phyloP scores from a whole-genome alignment of 2,888 invertebrate genomes.

The Platynereis dumerilii region DNA sequence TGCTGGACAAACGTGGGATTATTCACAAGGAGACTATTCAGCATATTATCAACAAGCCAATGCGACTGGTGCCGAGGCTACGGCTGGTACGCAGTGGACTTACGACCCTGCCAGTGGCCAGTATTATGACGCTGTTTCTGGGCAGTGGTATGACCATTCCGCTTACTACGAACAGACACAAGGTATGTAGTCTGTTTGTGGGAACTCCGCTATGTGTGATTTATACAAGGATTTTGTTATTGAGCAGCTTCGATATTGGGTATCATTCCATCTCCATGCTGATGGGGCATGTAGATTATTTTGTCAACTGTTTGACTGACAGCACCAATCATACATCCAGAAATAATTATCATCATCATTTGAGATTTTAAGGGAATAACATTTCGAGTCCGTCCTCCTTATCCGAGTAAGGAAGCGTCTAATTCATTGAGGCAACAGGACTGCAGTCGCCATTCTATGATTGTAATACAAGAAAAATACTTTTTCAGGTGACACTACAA shows the following conservation, averaged over 20 bases:
- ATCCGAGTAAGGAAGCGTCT: too few relatives aligned
- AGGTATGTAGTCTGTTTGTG: background rate
- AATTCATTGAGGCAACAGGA: too few relatives aligned
- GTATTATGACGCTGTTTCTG: slow-evolving; percentile 91
- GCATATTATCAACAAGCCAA: background rate
- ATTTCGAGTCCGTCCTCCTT: too few relatives aligned
- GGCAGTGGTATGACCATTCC: slow-evolving; percentile 84
- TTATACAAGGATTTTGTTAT: too few relatives aligned
- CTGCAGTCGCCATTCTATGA: too few relatives aligned
- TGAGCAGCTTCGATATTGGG: background rate
- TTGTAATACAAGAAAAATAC: too few relatives aligned
- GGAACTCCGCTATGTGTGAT: too few relatives aligned
- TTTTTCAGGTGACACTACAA: slow-evolving; percentile 53
- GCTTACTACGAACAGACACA: slow-evolving; percentile 10
- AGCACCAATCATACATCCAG: too few relatives aligned
- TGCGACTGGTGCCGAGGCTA: background rate
- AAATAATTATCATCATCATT: too few relatives aligned
- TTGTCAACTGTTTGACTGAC: too few relatives aligned
- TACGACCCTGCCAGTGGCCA: slow-evolving; percentile 95
- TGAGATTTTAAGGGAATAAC: too few relatives aligned
- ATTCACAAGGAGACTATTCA: background rate
- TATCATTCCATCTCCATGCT: background rate
- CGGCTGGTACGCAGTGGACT: too few relatives aligned
- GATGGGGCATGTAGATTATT: background rate
- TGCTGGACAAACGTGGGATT: slow-evolving; percentile 13